Conservation (phyloP, 2,888 invertebrate genomes). For the Thymelicus lineola region DNA sequence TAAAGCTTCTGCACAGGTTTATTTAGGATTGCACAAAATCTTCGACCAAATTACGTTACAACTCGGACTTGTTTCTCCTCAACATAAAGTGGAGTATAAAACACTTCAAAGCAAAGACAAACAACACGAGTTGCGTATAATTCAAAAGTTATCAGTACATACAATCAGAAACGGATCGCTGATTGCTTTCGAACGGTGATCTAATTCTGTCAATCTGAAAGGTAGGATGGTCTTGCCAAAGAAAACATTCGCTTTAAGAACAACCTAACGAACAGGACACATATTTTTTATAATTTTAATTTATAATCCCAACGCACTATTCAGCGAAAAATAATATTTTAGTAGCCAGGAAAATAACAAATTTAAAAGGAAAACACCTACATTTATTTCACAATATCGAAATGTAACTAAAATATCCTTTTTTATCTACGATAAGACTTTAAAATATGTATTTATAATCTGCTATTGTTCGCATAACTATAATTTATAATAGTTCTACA, state of each 20-base stretch:
- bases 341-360: conserved; percentile 7
- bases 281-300: not conserved
- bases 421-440: too few relatives aligned
- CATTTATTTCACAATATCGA: not conserved
- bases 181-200: conserved; percentile 41
- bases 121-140: conserved; percentile 1
- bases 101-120: conserved; percentile 30
- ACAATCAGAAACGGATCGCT: conserved; percentile 21
- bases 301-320: not conserved
- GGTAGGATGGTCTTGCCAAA: conserved; percentile 62
- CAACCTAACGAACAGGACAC: conserved; percentile 27
- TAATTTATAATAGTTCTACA: not conserved
- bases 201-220: conserved; percentile 62
- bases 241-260: conserved; percentile 49
- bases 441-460: too few relatives aligned
- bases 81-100: conserved; percentile 17
- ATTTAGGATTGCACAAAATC: not conserved
- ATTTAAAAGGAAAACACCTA: not conserved
- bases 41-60: not conserved
- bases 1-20: not conserved
- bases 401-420: too few relatives aligned
- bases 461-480: too few relatives aligned
- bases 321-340: not conserved
- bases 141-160: conserved; percentile 11
- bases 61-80: not conserved